Base-by-base conservation (phyloP, 2,888 invertebrate genomes). In the Petrolisthes manimaculis region DNA sequence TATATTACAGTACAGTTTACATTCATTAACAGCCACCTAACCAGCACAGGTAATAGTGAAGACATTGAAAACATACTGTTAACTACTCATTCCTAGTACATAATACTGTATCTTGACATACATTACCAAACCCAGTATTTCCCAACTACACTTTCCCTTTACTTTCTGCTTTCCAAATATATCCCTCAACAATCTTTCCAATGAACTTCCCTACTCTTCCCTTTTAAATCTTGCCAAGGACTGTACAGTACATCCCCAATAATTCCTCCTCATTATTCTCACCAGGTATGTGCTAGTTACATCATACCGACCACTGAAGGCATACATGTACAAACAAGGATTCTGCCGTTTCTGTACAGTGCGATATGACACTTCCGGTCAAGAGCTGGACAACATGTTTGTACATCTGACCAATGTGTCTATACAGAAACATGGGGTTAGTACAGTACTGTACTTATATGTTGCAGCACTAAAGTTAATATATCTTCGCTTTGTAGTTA, bases 341-440 rank as follows among this genome's bases (percentile, higher is more conserved):
- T 99, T 99, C 93, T 98, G 98, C 93, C 95, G 98, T 88, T 99
- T 99, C 94, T 99, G 98, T 92, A 98, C 98, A 0, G 97, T 98
- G 83, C 98, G 98, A 93, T 92, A 92, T 86, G 97, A 97, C 92
- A 96, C 96, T 2, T 97, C 96, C 93, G 96, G 96, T 74, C 96
- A 96, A 74, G 97, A 97, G 93, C 93, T 97, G 92, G 97, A 97
- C 93, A 98, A 97, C 93, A 97, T 97, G 95, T 98, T 97, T 92
- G 97, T 98, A 85, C 98, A 98, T 94, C 94, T 98, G 85, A 98
- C 98, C 14, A 99, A 99, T 93, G 98, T 98, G 5, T 98, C 98
- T 89, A 97, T 99, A n/a, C 99, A 99, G 93, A 98, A 98, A 93
- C 97, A 98, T 92, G 98, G 98, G 91, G 96, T 96, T 93, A 94